Evolutionary conservation across 2,113 vertebrate species (phyloP), one percentile per base, ranked within the genome.

Genomic region (Gallinago jamesoni): DNA sequence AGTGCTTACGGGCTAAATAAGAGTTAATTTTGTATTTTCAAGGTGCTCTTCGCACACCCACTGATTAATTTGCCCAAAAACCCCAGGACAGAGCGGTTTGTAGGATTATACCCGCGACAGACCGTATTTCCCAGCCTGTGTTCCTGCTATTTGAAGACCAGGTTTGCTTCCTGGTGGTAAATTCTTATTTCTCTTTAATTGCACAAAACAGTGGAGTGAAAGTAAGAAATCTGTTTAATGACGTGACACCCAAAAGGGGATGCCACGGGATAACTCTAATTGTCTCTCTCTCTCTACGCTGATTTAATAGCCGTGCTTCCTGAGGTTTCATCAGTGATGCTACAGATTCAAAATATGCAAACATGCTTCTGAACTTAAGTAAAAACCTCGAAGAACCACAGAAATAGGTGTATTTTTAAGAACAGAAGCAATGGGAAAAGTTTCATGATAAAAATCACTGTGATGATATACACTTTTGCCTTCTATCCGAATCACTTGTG

Each of bases 11-110:
- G 87, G 50, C 74, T 59, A 57, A 57, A 41, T n/a, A 94, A 89
- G 85, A 86, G 93, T 92, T 95, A 93, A 96, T 83, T 80, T 35
- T 43, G 35, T 43, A 35, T 80, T 91, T 88, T 81, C 59, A 43
- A 90, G 84, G 74, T 66, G 81, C 55, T 50, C 11, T 8, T 43
- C 0, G 4, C 33, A 47, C 13, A 5, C 16, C 20, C 59, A n/a
- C 50, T 85, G 73, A 88, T 90, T 73, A 35, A 90, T 67, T 28
- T 83, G 63, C 41, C 68, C 75, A 76, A 53, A 48, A 48, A 91
- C 69, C 41, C 43, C 43, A 33, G 69, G 68, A 87, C 12, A 92
- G 67, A 90, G 53, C 53, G 67, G 68, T 73, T 87, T 67, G 84
- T 37, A 48, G 72, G 69, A 90, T 70, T 67, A 86, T 0, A 3